Evolutionary conservation across 1,140 invertebrate species (phyloP), one percentile per base, ranked within the genome.

Genomic region (Heliconius himera): DNA sequence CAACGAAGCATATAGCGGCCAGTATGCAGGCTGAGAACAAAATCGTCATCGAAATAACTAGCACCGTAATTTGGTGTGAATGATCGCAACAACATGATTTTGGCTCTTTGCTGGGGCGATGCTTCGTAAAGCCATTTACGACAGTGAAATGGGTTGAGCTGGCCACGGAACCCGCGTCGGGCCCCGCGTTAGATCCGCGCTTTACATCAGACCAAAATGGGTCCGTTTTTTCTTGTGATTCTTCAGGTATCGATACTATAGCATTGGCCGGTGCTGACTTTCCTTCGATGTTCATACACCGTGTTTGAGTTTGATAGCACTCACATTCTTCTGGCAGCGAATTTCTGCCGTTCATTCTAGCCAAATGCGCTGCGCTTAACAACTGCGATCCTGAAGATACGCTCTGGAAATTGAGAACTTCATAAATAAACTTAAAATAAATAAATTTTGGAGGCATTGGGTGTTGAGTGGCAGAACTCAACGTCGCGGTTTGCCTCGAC

Each of bases 121-220:
- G 96, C 92, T 96, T 96, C 54, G 96, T 96, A 85, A 97, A 96
- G 20, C 97, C 97, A 88, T 97, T 97, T 70, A 98, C 96, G 60
- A 98, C 97, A 8, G 97, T 98, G 89, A 98, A 98, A 91, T 98
- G 97, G 77, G 97, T 98, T 78, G 97, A 98, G 90, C 97, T 97
- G 41, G 97, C 97, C 78, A 97, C 95, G n/a, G 97, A 98, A 29
- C 95, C 95, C 51, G 96, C 95, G 85, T 97, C 97, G 84, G 94
- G 94, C 83, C 90, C 92, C 66, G 88, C 83, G n/a, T 87, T 85
- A 4, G 91, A 91, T 1, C 92, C 92, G 29, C 94, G 83, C 81
- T 94, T 95, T 8, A 95, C 94, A 29, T 94, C 93, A 11, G 83
- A 91, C 94, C 94, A 95, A 75, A 92, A 91, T 11, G 88, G 85